Base-by-base conservation (phyloP, 35 echinoderm and acorn worm species). In the Lytechinus variegatus region DNA sequence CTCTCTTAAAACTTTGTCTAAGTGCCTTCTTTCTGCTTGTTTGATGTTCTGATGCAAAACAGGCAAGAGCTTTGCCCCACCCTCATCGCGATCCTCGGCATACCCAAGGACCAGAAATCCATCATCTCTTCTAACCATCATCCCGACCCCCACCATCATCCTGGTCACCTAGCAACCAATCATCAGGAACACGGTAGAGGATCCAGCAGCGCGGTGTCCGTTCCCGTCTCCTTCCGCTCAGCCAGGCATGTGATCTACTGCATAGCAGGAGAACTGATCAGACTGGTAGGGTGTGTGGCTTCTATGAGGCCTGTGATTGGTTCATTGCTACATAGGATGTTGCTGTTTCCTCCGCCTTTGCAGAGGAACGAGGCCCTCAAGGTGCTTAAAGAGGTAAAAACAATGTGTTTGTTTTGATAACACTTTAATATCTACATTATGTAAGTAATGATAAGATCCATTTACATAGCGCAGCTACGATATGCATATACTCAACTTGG, bases 281-380 rank as follows among this genome's bases (percentile, higher is more conserved):
- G 98, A 71, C 96, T 97, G 51, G 96, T 98, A 53, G 98, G 98
- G 1, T 96, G 94, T 11, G 97, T 99, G 54, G 98, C 97, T 55
- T 97, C 98, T 16, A 95, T 99, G 96, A 95, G 98, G 87, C 96
- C 98, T 3, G 98, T 99, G 4, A 86, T 99, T 9, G 97, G 96
- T 12, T 99, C 98, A 0, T 58, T 99, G 87, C 97, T 96, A 66
- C 98, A 99, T 86, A 61, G 97, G 27, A 98, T 99, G 87, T 91
- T 99, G 71, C 93, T 99, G 14, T 99, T 97, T 87, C 98, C 98
- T 16, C 98, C 98, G n/a, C 98, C 98, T 21, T 91, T 87, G 19
- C 98, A 99, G 66, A 95, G 98, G 79, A 96, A 97, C 87, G 98
- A 99, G 94, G 98, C 98, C 28, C 94, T 99, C 24, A 99, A 99